Evolutionary conservation across 1,140 invertebrate genomes (phyloP), one percentile per base, ranked within the genome.

Genomic region (Cydia strobilella): DNA sequence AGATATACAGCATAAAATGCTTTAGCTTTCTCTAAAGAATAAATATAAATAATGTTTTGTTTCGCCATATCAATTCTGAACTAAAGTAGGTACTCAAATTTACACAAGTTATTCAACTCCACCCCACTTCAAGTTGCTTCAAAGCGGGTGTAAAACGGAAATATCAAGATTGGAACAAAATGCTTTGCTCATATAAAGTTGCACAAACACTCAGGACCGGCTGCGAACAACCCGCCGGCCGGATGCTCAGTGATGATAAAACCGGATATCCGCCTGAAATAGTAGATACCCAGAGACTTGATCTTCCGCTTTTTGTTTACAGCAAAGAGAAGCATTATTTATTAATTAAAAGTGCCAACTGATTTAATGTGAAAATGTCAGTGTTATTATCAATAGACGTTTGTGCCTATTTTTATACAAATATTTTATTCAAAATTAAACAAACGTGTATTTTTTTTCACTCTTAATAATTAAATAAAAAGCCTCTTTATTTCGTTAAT

Each of bases 191-290:
- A 42, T 72, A 72, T 72, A 45, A 51, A 72, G 71, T 72, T 72
- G 20, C 71, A 48, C 42, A 72, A 72, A 72, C 71, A 51, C 71
- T 45, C 71, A 23, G 45, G 3, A 72, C 39, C 39, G 65, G 25
- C n/a, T 51, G 42, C 20, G 42, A 72, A 72, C 45, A 72, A 63
- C 54, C 54, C 54, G 66, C 72, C 48, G 69, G 54, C n/a, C 73
- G 66, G 76, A 74, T 63, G 62, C 63, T n/a, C n/a, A 62, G 76
- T 77, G 76, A 77, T 75, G 74, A 77, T 74, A 48, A 77, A 75
- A 75, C 76, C 72, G 76, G 76, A 75, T 75, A 75, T 77, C 71
- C 74, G 74, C 71, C 59, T 69, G 18, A 76, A 48, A 59, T 18
- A 74, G 15, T 51, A 51, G 48, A 12, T 51, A 74, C 54, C n/a